Conservation (phyloP, 2,113 vertebrate genomes). For the Argyrosomus japonicus region DNA sequence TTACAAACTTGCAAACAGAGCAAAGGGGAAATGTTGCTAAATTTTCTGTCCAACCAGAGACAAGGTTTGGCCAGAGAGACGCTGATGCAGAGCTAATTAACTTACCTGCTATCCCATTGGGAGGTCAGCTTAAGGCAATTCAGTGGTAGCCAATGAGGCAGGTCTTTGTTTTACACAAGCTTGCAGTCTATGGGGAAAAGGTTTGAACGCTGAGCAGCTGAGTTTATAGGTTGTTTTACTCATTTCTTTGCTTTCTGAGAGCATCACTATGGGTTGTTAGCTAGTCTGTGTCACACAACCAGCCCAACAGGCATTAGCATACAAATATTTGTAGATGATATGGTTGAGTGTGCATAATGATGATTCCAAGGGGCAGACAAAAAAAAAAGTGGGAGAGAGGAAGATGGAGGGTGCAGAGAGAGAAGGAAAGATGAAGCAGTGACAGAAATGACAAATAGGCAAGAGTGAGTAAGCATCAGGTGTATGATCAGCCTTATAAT, state of each 20-base stretch:
- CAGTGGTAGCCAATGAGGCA: slow-evolving; percentile 48
- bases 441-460: slow-evolving; percentile 28
- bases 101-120: slow-evolving; percentile 37
- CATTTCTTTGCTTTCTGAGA: slow-evolving; percentile 60
- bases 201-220: slow-evolving; percentile 43
- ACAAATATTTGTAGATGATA: slow-evolving; percentile 76
- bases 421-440: background rate
- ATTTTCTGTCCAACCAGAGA: slow-evolving; percentile 24
- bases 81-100: slow-evolving; percentile 51
- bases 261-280: slow-evolving; percentile 65
- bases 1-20: background rate
- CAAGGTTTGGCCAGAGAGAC: background rate
- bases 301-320: slow-evolving; percentile 73
- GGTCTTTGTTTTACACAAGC: slow-evolving; percentile 63
- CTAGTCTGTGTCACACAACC: slow-evolving; percentile 58
- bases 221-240: slow-evolving; percentile 55
- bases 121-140: slow-evolving; percentile 33
- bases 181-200: slow-evolving; percentile 41
- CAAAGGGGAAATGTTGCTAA: background rate
- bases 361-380: slow-evolving; percentile 44
- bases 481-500: slow-evolving; percentile 25
- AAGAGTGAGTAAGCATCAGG: background rate
- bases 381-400: background rate
- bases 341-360: slow-evolving; percentile 57
- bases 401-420: background rate